Percentiles rank a stretch among this genome's conserved stretches.
Conservation (phyloP, 2,888 invertebrate genomes). For the Drosophila paramelanica region DNA sequence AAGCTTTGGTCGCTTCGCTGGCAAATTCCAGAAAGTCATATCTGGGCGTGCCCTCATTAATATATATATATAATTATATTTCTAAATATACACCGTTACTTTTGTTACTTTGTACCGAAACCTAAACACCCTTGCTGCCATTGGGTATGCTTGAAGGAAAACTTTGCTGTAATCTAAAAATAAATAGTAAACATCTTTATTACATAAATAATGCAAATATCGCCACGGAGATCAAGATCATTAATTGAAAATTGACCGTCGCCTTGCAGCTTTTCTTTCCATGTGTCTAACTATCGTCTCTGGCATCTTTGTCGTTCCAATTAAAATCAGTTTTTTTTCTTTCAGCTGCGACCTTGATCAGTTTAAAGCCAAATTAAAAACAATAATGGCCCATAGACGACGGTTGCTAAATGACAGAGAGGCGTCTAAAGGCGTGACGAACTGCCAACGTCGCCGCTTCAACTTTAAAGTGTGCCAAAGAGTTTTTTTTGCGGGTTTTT, state of each 20-base stretch:
- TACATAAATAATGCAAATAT: conserved; percentile 1
- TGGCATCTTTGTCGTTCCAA: conserved; percentile 56
- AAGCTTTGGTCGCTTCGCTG: conserved; percentile 29
- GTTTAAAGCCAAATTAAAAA: conserved; percentile 66
- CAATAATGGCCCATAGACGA: conserved; percentile 65
- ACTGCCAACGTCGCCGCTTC: conserved; percentile 63
- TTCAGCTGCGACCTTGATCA: conserved; percentile 61
- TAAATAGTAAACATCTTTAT: background rate
- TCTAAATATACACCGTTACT: conserved; percentile 5
- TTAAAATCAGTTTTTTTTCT: conserved; percentile 56
- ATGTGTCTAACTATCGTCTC: conserved; percentile 34
- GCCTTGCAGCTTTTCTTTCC: conserved; percentile 33
- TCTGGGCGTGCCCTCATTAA: conserved; percentile 34
- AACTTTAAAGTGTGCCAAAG: conserved; percentile 69
- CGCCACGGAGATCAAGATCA: background rate
- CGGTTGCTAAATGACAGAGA: conserved; percentile 56
- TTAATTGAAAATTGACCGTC: conserved; percentile 5
- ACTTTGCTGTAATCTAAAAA: too few species aligned
- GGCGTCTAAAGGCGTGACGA: conserved; percentile 74
- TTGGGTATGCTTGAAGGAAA: background rate
- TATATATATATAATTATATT: conserved; percentile 19
- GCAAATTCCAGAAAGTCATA: conserved; percentile 62
- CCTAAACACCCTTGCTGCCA: background rate
- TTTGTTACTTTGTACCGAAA: background rate
- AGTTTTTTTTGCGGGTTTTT: conserved; percentile 14